phyloP scores from a whole-genome alignment of 2,797 vertebrate species.

The Percopsis omiscomaycus region DNA sequence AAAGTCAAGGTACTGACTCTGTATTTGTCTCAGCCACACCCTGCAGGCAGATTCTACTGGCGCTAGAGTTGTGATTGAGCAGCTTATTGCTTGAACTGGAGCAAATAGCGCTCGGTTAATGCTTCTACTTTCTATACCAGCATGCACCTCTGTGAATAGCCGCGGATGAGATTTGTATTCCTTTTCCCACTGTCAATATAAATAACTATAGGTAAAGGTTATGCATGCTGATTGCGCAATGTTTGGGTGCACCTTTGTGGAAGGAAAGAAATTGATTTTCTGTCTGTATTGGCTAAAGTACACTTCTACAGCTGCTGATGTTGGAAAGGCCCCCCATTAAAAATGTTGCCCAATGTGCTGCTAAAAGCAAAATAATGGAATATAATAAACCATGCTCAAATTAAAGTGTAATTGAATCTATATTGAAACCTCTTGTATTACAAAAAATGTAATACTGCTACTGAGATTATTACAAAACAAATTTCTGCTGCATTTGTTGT shows the following conservation, averaged over 20 bases:
- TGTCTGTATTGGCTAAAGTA: constrained; percentile 47
- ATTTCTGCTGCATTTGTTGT: too few relatives aligned
- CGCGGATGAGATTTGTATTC: constrained; percentile 20
- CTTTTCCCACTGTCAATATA: constrained; percentile 27
- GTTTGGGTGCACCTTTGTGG: constrained; percentile 43
- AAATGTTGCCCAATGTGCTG: constrained; percentile 12
- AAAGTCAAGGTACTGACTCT: too few relatives aligned
- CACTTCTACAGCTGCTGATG: constrained; percentile 38
- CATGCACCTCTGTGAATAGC: constrained; percentile 13
- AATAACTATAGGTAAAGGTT: constrained; percentile 48
- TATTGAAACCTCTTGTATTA: too few relatives aligned
- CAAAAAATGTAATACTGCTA: too few relatives aligned
- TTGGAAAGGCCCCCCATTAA: constrained; percentile 32
- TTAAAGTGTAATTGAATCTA: neutral
- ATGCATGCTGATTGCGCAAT: constrained; percentile 34
- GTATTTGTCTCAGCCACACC: too few relatives aligned
- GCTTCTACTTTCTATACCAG: too few relatives aligned
- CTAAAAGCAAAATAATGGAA: constrained; percentile 14
- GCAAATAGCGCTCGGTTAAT: too few relatives aligned
- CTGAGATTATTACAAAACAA: too few relatives aligned
- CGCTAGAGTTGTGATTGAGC: constrained; percentile 44
- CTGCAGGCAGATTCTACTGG: neutral
- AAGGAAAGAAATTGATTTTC: constrained; percentile 48
- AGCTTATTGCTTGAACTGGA: constrained; percentile 30
- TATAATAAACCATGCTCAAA: neutral